These are phyloP conservation scores for Galleria mellonella DNA, from an alignment of 1,140 invertebrate species.

Conservation along the genomic window DNA sequence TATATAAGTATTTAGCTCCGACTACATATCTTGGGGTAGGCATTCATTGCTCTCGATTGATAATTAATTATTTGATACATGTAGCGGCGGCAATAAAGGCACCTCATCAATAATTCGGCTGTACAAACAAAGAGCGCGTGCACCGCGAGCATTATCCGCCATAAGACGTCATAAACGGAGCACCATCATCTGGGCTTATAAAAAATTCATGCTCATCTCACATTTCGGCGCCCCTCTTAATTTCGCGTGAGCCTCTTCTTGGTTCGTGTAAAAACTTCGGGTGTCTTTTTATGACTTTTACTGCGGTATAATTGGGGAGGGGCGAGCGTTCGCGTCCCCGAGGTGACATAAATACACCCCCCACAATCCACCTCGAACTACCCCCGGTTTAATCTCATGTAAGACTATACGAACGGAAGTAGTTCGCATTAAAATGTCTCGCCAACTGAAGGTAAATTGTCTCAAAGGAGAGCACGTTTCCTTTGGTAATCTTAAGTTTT, in stretches of 20 bases:
- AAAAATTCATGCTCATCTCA: conserved; percentile 74
- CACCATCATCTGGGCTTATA: conserved; percentile 71
- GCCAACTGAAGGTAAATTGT: conserved; percentile 29
- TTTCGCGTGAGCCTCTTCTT: conserved; percentile 70
- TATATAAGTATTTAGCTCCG: no score
- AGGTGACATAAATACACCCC: conserved; percentile 72
- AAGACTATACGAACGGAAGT: conserved; percentile 55
- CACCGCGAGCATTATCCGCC: conserved; percentile 58
- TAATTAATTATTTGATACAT: conserved; percentile 66
- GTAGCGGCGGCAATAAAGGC: conserved; percentile 51
- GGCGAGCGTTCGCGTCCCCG: conserved; percentile 64
- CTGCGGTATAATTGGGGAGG: conserved; percentile 73
- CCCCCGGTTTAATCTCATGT: conserved; percentile 64
- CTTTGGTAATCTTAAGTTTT: background rate
- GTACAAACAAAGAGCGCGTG: conserved; percentile 54
- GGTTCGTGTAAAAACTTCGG: conserved; percentile 72
- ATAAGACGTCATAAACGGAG: conserved; percentile 71
- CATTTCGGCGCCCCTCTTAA: conserved; percentile 73
- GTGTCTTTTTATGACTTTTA: conserved; percentile 74
- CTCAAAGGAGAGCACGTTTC: conserved; percentile 9
- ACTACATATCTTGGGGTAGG: no score
- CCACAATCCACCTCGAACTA: conserved; percentile 47
- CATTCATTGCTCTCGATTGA: conserved; percentile 1
- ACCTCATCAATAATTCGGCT: conserved; percentile 63
- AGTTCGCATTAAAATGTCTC: conserved; percentile 47